A percentile compares a stretch with the other conserved stretches of the same genome.
Evolutionary conservation across 2,113 vertebrate species (phyloP).

Genomic region (Argyrosomus japonicus): DNA sequence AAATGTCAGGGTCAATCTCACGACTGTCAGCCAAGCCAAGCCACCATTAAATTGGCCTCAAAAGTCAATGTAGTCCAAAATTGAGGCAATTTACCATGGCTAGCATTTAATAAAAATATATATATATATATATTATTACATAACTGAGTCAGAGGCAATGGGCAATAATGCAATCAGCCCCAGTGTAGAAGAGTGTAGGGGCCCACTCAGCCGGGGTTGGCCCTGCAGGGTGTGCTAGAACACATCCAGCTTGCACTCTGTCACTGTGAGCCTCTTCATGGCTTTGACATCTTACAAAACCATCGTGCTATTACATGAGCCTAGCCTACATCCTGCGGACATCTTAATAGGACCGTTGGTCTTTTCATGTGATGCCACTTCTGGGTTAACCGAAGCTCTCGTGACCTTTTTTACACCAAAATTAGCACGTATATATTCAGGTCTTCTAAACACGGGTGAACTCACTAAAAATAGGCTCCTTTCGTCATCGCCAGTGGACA

Average conservation of each 20-base stretch:
- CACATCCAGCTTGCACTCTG: slow-evolving; percentile 58
- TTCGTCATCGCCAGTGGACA: no score
- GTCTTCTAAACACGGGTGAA: no score
- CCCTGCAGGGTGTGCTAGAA: slow-evolving; percentile 59
- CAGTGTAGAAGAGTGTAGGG: slow-evolving; percentile 48
- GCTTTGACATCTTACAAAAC: slow-evolving; percentile 66
- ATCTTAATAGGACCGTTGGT: slow-evolving; percentile 50
- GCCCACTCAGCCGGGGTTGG: slow-evolving; percentile 28
- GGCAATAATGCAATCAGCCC: slow-evolving; percentile 63
- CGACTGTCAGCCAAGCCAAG: slow-evolving; percentile 49
- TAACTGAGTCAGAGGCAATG: slow-evolving; percentile 60
- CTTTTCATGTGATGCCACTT: slow-evolving; percentile 26
- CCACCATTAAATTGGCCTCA: slow-evolving; percentile 66
- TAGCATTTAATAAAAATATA: slow-evolving; percentile 42
- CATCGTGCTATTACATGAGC: slow-evolving; percentile 44
- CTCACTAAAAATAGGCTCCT: no score
- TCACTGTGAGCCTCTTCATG: slow-evolving; percentile 52
- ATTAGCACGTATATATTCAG: no score
- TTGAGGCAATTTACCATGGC: slow-evolving; percentile 59
- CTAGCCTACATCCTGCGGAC: slow-evolving; percentile 41
- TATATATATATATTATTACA: slow-evolving; percentile 25
- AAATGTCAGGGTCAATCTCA: slow-evolving; percentile 72
- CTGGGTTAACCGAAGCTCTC: slow-evolving; percentile 1
- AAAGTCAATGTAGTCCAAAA: slow-evolving; percentile 64
- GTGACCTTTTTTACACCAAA: no score